These are phyloP conservation scores for Cybosia mesomella DNA, from an alignment of 2,888 invertebrate genomes.

Conservation along the genomic window DNA sequence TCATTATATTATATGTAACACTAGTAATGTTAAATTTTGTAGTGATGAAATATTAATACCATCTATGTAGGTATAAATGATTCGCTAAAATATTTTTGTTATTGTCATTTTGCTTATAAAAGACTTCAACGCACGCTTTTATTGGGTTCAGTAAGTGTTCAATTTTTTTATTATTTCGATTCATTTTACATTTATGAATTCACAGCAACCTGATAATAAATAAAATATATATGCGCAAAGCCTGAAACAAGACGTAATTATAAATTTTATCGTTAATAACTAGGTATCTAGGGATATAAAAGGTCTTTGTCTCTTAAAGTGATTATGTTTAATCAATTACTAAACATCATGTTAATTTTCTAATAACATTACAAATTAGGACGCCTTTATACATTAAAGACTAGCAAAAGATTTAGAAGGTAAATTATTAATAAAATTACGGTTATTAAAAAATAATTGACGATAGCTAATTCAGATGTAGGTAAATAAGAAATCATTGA, in stretches of 20 bases:
- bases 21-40: neutral
- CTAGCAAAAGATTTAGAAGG: neutral
- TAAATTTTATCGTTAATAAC: neutral
- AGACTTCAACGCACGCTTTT: slow-evolving; percentile 80
- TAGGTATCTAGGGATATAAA: neutral
- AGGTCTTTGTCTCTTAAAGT: slow-evolving; percentile 6
- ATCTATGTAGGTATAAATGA: neutral
- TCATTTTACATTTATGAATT: neutral
- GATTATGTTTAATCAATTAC: neutral
- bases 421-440: neutral
- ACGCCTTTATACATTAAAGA: neutral
- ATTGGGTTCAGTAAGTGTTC: slow-evolving; percentile 14
- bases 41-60: neutral
- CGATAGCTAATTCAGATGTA: slow-evolving; percentile 11
- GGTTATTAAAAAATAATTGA: neutral
- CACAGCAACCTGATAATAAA: neutral
- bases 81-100: slow-evolving; percentile 29
- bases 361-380: slow-evolving; percentile 10
- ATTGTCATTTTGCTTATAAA: slow-evolving; percentile 60
- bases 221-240: neutral
- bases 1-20: neutral
- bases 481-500: slow-evolving; percentile 34
- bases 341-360: neutral
- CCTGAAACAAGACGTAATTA: neutral
- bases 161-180: neutral